Evolutionary conservation across 2,888 invertebrate species (phyloP).

Genomic region (Parnassius glacialis): DNA sequence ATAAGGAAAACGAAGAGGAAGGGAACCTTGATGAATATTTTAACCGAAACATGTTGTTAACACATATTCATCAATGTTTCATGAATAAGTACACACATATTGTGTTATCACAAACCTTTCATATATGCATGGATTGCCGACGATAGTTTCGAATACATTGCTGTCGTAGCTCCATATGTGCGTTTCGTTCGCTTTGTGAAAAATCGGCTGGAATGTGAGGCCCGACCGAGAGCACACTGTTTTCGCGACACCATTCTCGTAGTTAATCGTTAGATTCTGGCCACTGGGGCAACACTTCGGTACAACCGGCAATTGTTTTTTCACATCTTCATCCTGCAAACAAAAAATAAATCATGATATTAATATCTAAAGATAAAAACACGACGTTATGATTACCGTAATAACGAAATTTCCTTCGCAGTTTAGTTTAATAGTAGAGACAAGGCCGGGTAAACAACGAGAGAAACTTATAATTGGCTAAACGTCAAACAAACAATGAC

Average conservation of each 20-base stretch:
- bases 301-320: constrained; percentile 66
- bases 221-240: constrained; percentile 55
- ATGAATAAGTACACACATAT: too few species aligned
- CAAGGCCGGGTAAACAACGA: neutral
- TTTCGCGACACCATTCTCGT: constrained; percentile 53
- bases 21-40: too few species aligned
- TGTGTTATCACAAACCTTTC: constrained; percentile 62
- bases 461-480: constrained; percentile 46
- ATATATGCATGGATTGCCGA: constrained; percentile 79
- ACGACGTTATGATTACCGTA: too few species aligned
- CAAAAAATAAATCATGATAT: constrained; percentile 51
- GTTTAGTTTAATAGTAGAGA: too few species aligned
- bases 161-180: constrained; percentile 69
- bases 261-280: constrained; percentile 60
- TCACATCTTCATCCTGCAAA: constrained; percentile 56
- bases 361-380: constrained; percentile 28
- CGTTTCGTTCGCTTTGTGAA: constrained; percentile 74
- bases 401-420: too few species aligned
- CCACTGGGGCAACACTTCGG: constrained; percentile 79
- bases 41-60: too few species aligned
- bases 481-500: constrained; percentile 66
- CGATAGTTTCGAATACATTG: constrained; percentile 76
- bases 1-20: too few species aligned
- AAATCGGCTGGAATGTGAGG: constrained; percentile 75
- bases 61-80: too few species aligned